These are phyloP conservation scores for Solea solea DNA, from an alignment of 2,113 vertebrate species.

Conservation along the genomic window DNA sequence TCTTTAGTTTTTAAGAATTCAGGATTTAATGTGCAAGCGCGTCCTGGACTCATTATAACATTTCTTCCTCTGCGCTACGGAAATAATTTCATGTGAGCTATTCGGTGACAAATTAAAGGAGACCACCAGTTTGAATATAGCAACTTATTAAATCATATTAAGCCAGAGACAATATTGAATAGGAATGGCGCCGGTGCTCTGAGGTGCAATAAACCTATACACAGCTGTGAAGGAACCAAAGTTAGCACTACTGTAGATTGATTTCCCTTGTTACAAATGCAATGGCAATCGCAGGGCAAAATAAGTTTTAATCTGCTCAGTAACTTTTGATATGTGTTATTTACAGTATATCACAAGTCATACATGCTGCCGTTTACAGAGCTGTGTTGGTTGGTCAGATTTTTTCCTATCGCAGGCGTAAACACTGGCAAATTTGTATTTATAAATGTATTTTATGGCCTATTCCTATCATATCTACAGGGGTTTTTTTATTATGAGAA, in stretches of 20 bases:
- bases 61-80: background rate
- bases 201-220: constrained; percentile 25
- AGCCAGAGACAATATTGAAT: constrained; percentile 15
- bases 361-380: too few relatives aligned
- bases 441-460: too few relatives aligned
- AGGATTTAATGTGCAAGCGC: background rate
- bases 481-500: too few relatives aligned
- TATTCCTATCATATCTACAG: too few relatives aligned
- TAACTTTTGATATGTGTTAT: too few relatives aligned
- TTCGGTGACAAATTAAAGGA: constrained; percentile 6
- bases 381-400: too few relatives aligned
- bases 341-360: too few relatives aligned
- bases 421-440: too few relatives aligned
- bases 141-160: constrained; percentile 23
- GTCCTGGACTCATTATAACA: background rate
- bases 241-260: background rate
- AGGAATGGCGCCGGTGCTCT: background rate
- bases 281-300: background rate
- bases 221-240: constrained; percentile 3
- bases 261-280: background rate
- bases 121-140: constrained; percentile 11
- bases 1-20: background rate
- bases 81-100: background rate
- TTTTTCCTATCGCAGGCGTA: too few relatives aligned
- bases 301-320: too few relatives aligned